Conservation (phyloP, 2,888 invertebrate genomes). For the Unio pictorum region DNA sequence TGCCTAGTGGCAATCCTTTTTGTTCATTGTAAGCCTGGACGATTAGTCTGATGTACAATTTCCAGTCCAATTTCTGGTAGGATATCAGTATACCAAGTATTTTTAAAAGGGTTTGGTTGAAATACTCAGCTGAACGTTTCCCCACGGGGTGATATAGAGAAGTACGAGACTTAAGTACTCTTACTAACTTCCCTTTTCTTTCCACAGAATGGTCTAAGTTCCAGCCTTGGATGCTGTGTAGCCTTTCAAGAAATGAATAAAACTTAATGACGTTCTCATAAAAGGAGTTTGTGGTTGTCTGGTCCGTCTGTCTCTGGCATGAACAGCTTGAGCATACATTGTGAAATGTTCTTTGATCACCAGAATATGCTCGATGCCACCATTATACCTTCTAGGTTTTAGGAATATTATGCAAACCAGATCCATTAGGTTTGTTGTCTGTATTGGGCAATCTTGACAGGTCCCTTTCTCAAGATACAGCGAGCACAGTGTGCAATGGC, state of each 20-base stretch:
- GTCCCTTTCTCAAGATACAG: conserved; percentile 1
- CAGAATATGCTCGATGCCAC: not conserved
- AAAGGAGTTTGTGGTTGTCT: conserved; percentile 9
- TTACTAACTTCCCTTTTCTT: conserved; percentile 7
- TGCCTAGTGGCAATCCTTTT: conserved; percentile 9
- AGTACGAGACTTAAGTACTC: conserved; percentile 9
- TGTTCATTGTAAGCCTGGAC: conserved; percentile 16
- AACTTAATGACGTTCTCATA: conserved; percentile 11
- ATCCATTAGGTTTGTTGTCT: conserved; percentile 14
- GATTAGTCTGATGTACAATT: conserved; percentile 1
- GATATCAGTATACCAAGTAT: conserved; percentile 15
- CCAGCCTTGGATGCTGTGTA: conserved; percentile 16
- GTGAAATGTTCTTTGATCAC: too few species aligned
- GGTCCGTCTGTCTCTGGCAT: conserved; percentile 15
- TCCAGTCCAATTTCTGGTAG: conserved; percentile 11
- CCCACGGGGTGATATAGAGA: conserved; percentile 18
- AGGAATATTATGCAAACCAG: conserved; percentile 26
- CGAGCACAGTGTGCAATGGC: not conserved
- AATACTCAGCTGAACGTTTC: conserved; percentile 13
- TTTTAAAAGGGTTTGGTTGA: conserved; percentile 17
- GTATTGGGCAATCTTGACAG: conserved; percentile 6
- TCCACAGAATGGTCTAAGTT: conserved; percentile 21
- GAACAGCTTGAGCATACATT: not conserved
- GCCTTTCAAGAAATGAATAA: conserved; percentile 18
- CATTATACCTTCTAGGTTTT: conserved; percentile 13